Percentiles rank a stretch among this genome's conserved stretches.
phyloP scores from a whole-genome alignment of 2,797 vertebrate genomes.

The Poecilia picta region DNA sequence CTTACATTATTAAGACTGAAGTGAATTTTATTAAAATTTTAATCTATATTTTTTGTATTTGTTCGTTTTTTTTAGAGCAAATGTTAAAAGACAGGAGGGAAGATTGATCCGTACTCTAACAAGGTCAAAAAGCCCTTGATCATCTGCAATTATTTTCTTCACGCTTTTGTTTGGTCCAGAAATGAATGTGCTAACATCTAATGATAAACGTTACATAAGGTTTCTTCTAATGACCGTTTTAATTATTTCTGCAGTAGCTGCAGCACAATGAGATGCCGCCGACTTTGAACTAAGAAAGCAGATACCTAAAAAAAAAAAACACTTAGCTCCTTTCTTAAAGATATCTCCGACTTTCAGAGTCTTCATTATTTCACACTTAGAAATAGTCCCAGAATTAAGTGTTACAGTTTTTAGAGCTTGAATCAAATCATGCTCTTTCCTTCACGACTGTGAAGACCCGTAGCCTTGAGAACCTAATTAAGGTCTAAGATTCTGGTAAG shows the following conservation, averaged over 20 bases:
- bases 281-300: slow-evolving; percentile 2
- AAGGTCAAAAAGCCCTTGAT: background rate
- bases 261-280: background rate
- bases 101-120: background rate
- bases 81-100: background rate
- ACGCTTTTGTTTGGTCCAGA: background rate
- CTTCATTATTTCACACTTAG: background rate
- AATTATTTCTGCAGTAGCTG: background rate
- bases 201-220: background rate
- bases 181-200: background rate
- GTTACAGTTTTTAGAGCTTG: background rate
- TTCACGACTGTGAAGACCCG: background rate
- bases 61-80: background rate
- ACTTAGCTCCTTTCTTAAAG: background rate
- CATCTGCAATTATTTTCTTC: background rate
- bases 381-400: background rate
- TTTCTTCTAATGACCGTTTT: background rate
- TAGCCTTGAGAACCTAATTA: slow-evolving; percentile 6
- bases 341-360: background rate
- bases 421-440: background rate
- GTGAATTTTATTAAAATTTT: background rate
- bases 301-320: slow-evolving; percentile 6
- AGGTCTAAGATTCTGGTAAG: background rate
- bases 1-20: background rate
- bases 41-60: background rate